These are phyloP conservation scores for Drosophila subquinaria DNA, from an alignment of 2,888 invertebrate species.

Conservation along the genomic window DNA sequence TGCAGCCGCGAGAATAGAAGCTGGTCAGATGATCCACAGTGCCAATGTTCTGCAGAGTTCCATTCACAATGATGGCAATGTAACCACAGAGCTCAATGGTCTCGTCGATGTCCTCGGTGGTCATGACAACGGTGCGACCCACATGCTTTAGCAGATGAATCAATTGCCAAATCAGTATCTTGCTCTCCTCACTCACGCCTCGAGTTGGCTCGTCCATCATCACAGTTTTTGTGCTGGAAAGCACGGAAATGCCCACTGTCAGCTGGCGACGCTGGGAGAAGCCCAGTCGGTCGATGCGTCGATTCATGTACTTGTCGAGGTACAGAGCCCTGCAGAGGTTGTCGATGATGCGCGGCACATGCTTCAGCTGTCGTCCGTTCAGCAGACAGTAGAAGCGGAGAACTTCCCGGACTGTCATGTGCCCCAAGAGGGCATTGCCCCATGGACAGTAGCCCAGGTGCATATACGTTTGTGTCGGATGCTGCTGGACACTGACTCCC, in stretches of 20 bases:
- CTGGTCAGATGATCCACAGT: conserved; percentile 5
- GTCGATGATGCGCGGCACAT: background rate
- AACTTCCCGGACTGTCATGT: conserved; percentile 19
- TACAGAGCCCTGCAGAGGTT: conserved; percentile 1
- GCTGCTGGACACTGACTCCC: conserved; percentile 7
- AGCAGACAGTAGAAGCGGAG: conserved; percentile 23
- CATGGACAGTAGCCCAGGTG: conserved; percentile 15
- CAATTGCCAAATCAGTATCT: conserved; percentile 10
- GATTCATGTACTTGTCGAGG: background rate
- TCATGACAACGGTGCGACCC: conserved; percentile 25
- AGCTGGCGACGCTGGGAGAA: conserved; percentile 16
- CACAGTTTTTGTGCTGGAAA: conserved; percentile 5
- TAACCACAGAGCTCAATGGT: conserved; percentile 22
- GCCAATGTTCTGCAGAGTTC: conserved; percentile 12
- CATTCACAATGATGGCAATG: conserved; percentile 19
- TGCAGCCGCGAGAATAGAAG: conserved; percentile 16
- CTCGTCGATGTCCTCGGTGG: conserved; percentile 31
- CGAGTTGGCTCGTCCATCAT: conserved; percentile 27
- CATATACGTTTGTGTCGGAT: background rate
- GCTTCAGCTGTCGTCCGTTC: background rate
- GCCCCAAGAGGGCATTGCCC: background rate
- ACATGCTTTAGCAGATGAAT: conserved; percentile 8
- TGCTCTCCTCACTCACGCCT: conserved; percentile 3
- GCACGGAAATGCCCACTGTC: conserved; percentile 4
- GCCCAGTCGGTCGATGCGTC: background rate